A percentile compares a stretch with the other conserved stretches of the same genome.
phyloP scores from a whole-genome alignment of 2,113 vertebrate genomes.

The Proteles cristata region DNA sequence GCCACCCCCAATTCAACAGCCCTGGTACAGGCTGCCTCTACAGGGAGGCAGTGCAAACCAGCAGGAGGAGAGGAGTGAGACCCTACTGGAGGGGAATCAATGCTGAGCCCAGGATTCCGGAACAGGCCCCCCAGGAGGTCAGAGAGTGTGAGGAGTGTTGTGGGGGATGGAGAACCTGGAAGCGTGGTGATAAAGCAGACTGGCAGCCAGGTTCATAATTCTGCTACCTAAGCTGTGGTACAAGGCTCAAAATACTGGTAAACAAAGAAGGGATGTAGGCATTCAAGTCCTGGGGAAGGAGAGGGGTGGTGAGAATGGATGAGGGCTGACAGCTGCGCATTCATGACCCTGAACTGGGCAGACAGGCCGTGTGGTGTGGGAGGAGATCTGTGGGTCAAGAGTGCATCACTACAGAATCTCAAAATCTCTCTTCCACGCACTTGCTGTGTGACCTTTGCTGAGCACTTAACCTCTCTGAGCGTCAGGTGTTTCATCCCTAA shows the following conservation, averaged over 20 bases:
- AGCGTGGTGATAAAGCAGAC: too few species aligned
- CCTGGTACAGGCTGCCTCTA: neutral
- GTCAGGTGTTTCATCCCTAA: neutral
- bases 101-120: accelerated
- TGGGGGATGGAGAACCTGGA: neutral
- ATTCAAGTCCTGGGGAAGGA: neutral
- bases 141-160: neutral
- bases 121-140: neutral
- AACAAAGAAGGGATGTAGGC: neutral
- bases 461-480: neutral
- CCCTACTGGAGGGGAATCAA: accelerated
- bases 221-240: neutral
- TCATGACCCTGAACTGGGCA: neutral
- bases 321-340: neutral
- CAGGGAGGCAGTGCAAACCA: neutral
- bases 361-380: neutral
- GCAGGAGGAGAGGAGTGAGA: too few species aligned
- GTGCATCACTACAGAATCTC: neutral
- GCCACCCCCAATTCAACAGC: neutral
- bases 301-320: too few species aligned
- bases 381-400: neutral
- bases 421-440: neutral
- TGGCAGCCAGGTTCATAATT: neutral
- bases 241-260: neutral
- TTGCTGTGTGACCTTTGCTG: neutral